A percentile compares a stretch with the other conserved stretches of the same genome.
These are phyloP conservation scores for Antheraea assamensis DNA, from an alignment of 2,888 invertebrate genomes.

Conservation along the genomic window DNA sequence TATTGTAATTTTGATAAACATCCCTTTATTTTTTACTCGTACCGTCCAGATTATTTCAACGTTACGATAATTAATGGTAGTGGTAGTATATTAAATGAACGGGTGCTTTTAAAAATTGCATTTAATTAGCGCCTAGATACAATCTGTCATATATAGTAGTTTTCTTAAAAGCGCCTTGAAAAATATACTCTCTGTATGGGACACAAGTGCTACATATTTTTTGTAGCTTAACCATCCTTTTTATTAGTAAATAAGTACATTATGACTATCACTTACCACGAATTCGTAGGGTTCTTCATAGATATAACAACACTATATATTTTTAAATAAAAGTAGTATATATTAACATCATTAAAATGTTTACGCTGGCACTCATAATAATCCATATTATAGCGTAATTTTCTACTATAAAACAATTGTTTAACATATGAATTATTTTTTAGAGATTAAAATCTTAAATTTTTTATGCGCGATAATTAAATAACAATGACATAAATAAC, in stretches of 20 bases:
- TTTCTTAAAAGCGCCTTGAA: background rate
- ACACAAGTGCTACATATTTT: background rate
- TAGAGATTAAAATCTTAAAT: constrained; percentile 48
- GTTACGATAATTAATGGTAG: background rate
- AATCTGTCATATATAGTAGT: background rate
- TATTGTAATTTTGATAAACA: constrained; percentile 11
- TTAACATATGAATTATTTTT: constrained; percentile 30
- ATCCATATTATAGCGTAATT: constrained; percentile 25
- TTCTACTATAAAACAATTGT: constrained; percentile 27
- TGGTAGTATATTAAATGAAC: no score
- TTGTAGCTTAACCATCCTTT: background rate
- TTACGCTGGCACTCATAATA: constrained; percentile 15
- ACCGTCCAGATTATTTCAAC: background rate
- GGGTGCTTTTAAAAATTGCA: background rate
- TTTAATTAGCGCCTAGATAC: background rate
- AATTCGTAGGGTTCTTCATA: background rate
- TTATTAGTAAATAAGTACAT: background rate
- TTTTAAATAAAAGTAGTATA: constrained; percentile 31
- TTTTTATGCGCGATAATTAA: constrained; percentile 42
- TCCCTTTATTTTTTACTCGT: background rate
- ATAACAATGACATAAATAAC: constrained; percentile 43
- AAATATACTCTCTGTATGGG: background rate
- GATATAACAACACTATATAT: background rate
- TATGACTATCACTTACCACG: background rate
- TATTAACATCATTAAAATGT: constrained; percentile 37